Evolutionary conservation across 2,888 invertebrate genomes (phyloP), one percentile per base, ranked within the genome.

Genomic region (Coremacera marginata): DNA sequence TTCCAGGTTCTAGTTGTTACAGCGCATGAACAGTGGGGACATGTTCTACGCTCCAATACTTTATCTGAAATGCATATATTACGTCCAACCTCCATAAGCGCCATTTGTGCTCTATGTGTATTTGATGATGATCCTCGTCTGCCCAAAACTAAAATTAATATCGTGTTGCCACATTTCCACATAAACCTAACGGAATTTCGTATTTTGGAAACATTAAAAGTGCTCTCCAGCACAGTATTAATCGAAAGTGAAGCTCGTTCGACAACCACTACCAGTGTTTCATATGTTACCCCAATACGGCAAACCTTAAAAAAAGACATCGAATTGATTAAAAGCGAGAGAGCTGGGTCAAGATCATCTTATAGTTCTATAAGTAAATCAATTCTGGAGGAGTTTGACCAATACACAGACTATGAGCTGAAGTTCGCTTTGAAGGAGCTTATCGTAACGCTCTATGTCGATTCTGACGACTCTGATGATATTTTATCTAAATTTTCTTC

Each of bases 111-210:
- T 84, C 94, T 97, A 84, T 97, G 98, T 86, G 91, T 98, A 70
- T 92, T 99, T 76, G 92, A 92, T 3, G 95, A 98, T 85, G 98
- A 99, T 90, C 95, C 97, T 0, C 91, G 95, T n/a, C 89, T 99
- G 86, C 96, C 99, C 0, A 95, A 96, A 90, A 90, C 95, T 78
- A 96, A 95, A 89, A 89, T 99, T 0, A 90, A 90, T 74, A 93
- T 94, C 1, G 91, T 92, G 77, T 86, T 96, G 80, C 93, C 95
- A 51, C 92, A 93, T 63, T 92, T 96, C 51, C 91, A 92, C 37
- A 86, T 96, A n/a, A 93, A 92, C 82, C 90, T 94, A 14, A 92
- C 93, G 0, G 94, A 94, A 84, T 92, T 92, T 80, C 91, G 93
- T 87, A 90, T 90, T 3, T 82, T 91, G 1, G 90, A 91, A 77